Evolutionary conservation across 2,113 vertebrate species (phyloP).

Genomic region (Tinamus guttatus): DNA sequence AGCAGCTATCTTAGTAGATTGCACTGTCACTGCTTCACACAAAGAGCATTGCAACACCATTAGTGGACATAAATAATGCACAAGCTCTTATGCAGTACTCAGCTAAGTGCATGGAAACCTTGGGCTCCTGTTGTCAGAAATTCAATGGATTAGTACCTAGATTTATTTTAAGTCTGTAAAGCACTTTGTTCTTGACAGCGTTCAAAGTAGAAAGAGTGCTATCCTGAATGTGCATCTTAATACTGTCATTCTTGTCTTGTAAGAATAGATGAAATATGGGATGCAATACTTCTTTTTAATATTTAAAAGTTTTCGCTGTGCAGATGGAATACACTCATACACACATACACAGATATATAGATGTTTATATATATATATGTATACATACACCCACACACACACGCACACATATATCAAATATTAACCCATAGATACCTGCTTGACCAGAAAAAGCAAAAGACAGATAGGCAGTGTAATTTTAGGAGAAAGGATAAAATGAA

Average conservation of each 20-base stretch:
- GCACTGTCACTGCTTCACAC: slow-evolving; percentile 92
- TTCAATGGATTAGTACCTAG: slow-evolving; percentile 97
- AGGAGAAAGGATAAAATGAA: not conserved
- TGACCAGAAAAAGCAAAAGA: slow-evolving; percentile 70
- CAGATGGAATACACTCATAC: slow-evolving; percentile 47
- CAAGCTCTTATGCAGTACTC: slow-evolving; percentile 90
- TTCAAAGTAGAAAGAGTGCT: slow-evolving; percentile 91
- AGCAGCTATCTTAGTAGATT: slow-evolving; percentile 93
- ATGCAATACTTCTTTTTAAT: slow-evolving; percentile 86
- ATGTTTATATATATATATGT: not conserved
- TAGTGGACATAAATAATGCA: slow-evolving; percentile 99
- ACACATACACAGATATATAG: not conserved
- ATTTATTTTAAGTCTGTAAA: slow-evolving; percentile 98
- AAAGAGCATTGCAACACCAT: slow-evolving; percentile 93
- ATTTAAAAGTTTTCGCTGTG: slow-evolving; percentile 84
- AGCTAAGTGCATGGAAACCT: slow-evolving; percentile 98
- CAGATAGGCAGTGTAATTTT: slow-evolving; percentile 14
- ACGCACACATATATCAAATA: slow-evolving; percentile 48
- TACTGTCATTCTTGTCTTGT: slow-evolving; percentile 93
- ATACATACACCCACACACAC: not conserved
- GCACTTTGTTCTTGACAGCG: slow-evolving; percentile 91
- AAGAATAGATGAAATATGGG: slow-evolving; percentile 86
- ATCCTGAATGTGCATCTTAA: slow-evolving; percentile 88
- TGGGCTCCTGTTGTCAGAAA: slow-evolving; percentile 96
- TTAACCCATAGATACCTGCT: slow-evolving; percentile 59